Evolutionary conservation across 1,140 invertebrate species (phyloP).

Genomic region (Hylaeus anthracinus): DNA sequence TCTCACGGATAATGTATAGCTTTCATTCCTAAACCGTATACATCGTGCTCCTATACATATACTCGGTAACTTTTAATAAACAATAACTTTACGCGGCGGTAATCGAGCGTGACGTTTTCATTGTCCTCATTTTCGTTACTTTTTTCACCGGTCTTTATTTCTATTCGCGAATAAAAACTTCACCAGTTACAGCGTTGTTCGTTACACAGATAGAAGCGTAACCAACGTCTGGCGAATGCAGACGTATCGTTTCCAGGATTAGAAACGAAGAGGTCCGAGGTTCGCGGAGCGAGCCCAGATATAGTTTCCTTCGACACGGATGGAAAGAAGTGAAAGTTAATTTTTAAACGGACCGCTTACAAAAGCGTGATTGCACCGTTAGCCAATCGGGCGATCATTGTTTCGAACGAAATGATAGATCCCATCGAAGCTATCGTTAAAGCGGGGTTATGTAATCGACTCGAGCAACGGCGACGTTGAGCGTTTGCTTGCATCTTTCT

Average conservation of each 20-base stretch:
- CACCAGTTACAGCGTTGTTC: no score
- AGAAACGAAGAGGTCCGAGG: no score
- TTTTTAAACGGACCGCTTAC: conserved; percentile 58
- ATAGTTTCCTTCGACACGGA: conserved; percentile 31
- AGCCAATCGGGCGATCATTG: conserved; percentile 64
- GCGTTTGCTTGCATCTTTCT: conserved; percentile 30
- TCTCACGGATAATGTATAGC: conserved; percentile 43
- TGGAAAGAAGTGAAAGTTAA: conserved; percentile 63
- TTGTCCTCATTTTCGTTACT: not conserved
- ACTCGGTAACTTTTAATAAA: conserved; percentile 29
- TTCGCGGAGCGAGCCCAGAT: not conserved
- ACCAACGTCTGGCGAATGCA: not conserved
- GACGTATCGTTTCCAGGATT: not conserved
- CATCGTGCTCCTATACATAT: not conserved
- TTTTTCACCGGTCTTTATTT: no score
- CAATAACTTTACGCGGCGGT: conserved; percentile 7
- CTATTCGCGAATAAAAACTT: no score
- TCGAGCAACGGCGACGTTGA: not conserved
- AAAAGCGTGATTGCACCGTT: conserved; percentile 63
- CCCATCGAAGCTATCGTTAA: conserved; percentile 57
- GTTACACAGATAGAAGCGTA: no score
- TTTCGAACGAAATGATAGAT: conserved; percentile 63
- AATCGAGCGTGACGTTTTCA: conserved; percentile 9
- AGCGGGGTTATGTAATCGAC: conserved; percentile 48
- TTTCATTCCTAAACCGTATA: conserved; percentile 43